phyloP scores from a whole-genome alignment of 2,888 invertebrate species.

The Sturmia bella region DNA sequence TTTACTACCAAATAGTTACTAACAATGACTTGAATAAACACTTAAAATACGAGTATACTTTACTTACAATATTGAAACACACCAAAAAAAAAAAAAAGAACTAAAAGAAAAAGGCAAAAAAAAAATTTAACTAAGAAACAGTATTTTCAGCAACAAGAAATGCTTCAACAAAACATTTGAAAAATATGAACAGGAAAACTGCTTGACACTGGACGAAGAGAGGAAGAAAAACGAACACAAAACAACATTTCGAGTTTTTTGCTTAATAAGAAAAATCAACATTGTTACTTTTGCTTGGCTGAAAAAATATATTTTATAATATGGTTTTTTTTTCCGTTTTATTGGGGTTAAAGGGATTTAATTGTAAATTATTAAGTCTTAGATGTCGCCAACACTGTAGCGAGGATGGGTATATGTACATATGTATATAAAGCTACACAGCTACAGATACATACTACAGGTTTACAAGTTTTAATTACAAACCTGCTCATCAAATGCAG shows the following conservation, averaged over 20 bases:
- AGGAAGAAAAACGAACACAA: neutral
- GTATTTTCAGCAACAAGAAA: neutral
- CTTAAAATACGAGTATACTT: neutral
- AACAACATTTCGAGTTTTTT: neutral
- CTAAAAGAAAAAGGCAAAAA: conserved; percentile 10
- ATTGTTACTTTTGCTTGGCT: conserved; percentile 28
- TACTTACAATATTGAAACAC: too few species aligned
- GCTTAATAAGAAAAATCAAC: conserved; percentile 27
- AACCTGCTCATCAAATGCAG: too few species aligned
- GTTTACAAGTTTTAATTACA: too few species aligned
- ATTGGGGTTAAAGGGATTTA: too few species aligned
- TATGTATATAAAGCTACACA: too few species aligned
- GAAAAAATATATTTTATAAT: neutral
- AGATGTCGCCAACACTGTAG: too few species aligned
- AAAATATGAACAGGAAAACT: conserved; percentile 60
- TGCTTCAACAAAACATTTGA: conserved; percentile 30
- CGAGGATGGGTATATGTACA: too few species aligned
- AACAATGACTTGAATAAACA: conserved; percentile 53
- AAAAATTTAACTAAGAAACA: neutral
- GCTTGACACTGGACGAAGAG: conserved; percentile 61
- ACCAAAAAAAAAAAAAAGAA: neutral
- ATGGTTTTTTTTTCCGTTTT: too few species aligned
- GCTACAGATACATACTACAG: too few species aligned
- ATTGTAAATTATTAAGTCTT: too few species aligned
- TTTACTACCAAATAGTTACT: conserved; percentile 33